Evolutionary conservation across 1,140 invertebrate species (phyloP).

Genomic region (Tetraneura akinire): DNA sequence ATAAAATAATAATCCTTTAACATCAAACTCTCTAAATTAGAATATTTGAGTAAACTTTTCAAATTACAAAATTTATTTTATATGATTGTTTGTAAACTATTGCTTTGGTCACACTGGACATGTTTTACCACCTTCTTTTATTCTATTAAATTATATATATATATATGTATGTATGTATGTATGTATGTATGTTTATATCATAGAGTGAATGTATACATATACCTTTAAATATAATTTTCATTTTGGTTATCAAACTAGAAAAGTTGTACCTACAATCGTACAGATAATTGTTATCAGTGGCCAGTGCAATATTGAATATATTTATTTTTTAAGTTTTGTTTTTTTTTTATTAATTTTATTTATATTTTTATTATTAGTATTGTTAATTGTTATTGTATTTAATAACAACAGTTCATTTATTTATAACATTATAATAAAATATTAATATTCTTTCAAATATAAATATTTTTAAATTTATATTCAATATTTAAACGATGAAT

Average conservation of each 20-base stretch:
- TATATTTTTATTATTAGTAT: slow-evolving; percentile 13
- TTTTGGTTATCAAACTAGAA: too few species aligned
- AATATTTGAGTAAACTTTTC: too few species aligned
- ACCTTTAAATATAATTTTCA: too few species aligned
- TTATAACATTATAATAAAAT: neutral
- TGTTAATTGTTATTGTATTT: neutral
- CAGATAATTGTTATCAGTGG: slow-evolving; percentile 20
- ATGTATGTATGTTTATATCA: too few species aligned
- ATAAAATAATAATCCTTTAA: too few species aligned
- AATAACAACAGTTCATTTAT: neutral
- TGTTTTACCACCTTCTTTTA: neutral
- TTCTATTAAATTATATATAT: neutral
- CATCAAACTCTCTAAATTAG: too few species aligned
- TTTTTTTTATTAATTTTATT: slow-evolving; percentile 16
- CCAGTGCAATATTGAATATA: slow-evolving; percentile 1
- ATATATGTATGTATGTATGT: neutral
- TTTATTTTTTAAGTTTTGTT: neutral
- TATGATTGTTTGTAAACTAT: neutral
- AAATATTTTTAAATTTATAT: neutral
- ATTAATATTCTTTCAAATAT: neutral
- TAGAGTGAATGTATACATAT: too few species aligned
- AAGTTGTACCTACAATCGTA: neutral
- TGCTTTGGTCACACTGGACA: slow-evolving; percentile 19
- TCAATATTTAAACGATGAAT: slow-evolving; percentile 24
- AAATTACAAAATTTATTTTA: too few species aligned